Evolutionary conservation across 2,113 vertebrate species (phyloP), one percentile per base, ranked within the genome.

Genomic region (Australoheros scitulus): DNA sequence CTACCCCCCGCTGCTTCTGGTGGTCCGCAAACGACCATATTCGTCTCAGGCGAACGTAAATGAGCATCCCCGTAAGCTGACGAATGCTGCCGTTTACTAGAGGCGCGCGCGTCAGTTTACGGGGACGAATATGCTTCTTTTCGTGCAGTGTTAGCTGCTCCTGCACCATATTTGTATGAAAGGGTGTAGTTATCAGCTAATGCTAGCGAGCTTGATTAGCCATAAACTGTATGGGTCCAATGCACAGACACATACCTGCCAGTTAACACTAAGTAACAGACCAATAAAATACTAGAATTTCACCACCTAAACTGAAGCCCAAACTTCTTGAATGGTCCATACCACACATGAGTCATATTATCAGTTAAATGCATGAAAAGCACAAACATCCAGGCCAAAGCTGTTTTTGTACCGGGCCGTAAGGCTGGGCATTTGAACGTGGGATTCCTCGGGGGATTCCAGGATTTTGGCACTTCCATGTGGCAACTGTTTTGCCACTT

Each of bases 401-500:
- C 43, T 70, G 41, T 5, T 70, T 50, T 50, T 10, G 47, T 29
- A 70, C 9, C 24, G 20, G 24, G 41, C 6, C 50, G 5, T 50
- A 70, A 50, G 47, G 4, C 17, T 1, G 26, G 22, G 14, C 5
- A 20, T 70, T 52, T 52, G 32, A 72, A 64, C 13, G 13, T 72
- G 3, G 0, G 43, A 70, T 26, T 68, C 41, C 34, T 68, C 14
- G 17, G 0, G 17, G 7, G 18, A 4, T 2, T 52, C 47, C 47
- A 70, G 11, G 41, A 2, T 20, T 50, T 29, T 26, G 24, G 22
- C 22, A 1, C 0, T 68, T 47, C 63, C 24, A 26, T 29, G 24
- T 0, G 24, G 10, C 9, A 50, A 6, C 0, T 70, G 43, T 0
- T 29, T 29, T 52, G 43, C 17, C 17, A 9, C 43, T 50, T 50